phyloP scores from a whole-genome alignment of 2,113 vertebrate species.

The Pedionomus torquatus region DNA sequence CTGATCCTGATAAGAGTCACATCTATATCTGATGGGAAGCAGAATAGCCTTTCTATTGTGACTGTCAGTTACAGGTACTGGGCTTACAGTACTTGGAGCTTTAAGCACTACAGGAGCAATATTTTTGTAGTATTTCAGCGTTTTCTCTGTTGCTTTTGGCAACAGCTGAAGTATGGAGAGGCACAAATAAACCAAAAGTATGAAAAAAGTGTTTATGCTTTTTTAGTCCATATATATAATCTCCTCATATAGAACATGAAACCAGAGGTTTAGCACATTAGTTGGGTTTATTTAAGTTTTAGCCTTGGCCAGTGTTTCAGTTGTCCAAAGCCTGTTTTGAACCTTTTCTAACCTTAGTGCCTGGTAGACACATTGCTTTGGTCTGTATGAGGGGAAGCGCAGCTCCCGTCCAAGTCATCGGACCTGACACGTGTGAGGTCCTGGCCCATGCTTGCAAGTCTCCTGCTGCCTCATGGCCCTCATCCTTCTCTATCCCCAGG shows the following conservation, averaged over 20 bases:
- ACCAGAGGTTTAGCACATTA: slow-evolving; percentile 52
- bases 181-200: background rate
- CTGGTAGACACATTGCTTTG: background rate
- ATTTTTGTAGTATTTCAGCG: slow-evolving; percentile 41
- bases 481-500: background rate
- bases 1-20: background rate
- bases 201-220: slow-evolving; percentile 19
- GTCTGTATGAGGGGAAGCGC: background rate
- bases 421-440: background rate
- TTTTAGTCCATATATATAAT: slow-evolving; percentile 24
- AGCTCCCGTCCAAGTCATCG: accelerated
- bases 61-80: background rate
- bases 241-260: slow-evolving; percentile 13
- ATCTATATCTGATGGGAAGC: background rate
- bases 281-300: slow-evolving; percentile 34
- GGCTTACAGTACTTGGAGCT: background rate
- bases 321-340: background rate
- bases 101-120: background rate
- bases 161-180: background rate
- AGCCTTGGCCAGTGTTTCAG: background rate
- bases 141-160: slow-evolving; percentile 51
- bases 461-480: background rate
- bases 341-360: background rate
- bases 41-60: background rate
- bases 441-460: background rate